phyloP scores from a whole-genome alignment of 2,113 vertebrate species.

The Thryonomys swinderianus region DNA sequence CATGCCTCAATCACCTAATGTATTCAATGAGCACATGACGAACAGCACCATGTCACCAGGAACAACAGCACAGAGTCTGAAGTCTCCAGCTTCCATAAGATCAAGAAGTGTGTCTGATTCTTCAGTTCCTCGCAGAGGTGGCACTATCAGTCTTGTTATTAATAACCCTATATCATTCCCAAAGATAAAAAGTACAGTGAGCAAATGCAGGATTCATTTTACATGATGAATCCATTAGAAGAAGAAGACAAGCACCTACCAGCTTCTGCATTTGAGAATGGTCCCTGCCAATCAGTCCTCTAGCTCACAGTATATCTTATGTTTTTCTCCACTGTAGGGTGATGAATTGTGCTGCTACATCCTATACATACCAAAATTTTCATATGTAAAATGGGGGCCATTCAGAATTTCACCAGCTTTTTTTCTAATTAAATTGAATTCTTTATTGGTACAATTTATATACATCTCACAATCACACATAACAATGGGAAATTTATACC shows the following conservation, averaged over 20 bases:
- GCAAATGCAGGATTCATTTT: not conserved
- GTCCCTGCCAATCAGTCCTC: not conserved
- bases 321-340: not conserved
- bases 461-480: too few species aligned
- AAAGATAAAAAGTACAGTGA: not conserved
- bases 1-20: constrained; percentile 92
- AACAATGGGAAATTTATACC: too few species aligned
- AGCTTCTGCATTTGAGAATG: not conserved
- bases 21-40: constrained; percentile 91
- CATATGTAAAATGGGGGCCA: not conserved
- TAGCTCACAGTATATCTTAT: not conserved
- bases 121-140: constrained; percentile 95
- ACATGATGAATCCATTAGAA: not conserved
- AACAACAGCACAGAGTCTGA: constrained; percentile 90
- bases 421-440: too few species aligned
- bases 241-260: not conserved
- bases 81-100: constrained; percentile 93
- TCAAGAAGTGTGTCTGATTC: constrained; percentile 97
- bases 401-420: not conserved
- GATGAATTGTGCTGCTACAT: not conserved
- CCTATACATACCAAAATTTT: not conserved
- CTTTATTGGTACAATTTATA: too few species aligned
- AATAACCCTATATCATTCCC: not conserved
- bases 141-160: not conserved
- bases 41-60: constrained; percentile 93